phyloP scores from a whole-genome alignment of 64 coral and sea anemone species.

The Montipora cactus region DNA sequence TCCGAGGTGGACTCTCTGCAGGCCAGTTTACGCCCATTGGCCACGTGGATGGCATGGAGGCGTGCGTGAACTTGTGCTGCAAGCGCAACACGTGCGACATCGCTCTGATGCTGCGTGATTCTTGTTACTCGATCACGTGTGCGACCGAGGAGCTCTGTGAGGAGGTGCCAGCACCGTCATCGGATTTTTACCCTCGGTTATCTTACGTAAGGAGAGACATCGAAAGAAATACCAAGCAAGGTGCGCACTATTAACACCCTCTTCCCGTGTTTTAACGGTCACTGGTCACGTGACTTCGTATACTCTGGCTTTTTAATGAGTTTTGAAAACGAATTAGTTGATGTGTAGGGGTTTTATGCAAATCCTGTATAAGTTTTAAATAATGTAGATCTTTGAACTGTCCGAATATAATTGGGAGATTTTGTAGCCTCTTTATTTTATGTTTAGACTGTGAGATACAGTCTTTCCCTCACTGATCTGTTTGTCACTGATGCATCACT shows the following conservation, averaged over 20 bases:
- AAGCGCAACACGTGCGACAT: slow-evolving; percentile 80
- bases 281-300: no score
- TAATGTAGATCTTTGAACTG: no score
- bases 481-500: no score
- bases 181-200: slow-evolving; percentile 58
- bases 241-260: not conserved
- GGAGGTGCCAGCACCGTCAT: slow-evolving; percentile 60
- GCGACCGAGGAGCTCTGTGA: slow-evolving; percentile 82
- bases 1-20: slow-evolving; percentile 80
- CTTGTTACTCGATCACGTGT: slow-evolving; percentile 84
- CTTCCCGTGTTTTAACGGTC: not conserved
- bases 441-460: no score
- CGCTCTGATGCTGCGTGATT: slow-evolving; percentile 86
- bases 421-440: no score
- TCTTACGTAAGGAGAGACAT: slow-evolving; percentile 65
- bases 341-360: no score
- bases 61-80: slow-evolving; percentile 82
- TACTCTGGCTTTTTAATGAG: no score
- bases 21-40: slow-evolving; percentile 81
- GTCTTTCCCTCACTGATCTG: no score
- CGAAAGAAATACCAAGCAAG: slow-evolving; percentile 42
- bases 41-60: slow-evolving; percentile 87
- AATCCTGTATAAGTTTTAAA: no score
- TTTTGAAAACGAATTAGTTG: no score
- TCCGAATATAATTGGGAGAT: no score